A percentile compares a stretch with the other conserved stretches of the same genome.
These are phyloP conservation scores for Anaspis maculata DNA, from an alignment of 2,888 invertebrate species.

Conservation along the genomic window DNA sequence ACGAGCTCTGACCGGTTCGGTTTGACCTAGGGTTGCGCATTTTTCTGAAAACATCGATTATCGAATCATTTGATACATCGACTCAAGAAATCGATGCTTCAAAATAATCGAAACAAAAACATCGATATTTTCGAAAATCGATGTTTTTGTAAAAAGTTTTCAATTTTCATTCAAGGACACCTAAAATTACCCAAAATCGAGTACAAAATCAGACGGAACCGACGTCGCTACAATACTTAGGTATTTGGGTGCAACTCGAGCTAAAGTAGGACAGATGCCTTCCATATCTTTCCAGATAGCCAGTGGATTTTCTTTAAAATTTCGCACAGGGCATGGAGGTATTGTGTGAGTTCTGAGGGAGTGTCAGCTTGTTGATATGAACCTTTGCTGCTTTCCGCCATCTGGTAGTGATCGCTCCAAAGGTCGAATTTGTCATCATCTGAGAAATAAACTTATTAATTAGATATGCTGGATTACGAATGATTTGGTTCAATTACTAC, in stretches of 20 bases:
- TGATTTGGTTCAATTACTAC: not conserved
- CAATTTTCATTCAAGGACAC: too few species aligned
- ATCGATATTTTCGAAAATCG: too few species aligned
- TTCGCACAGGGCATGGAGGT: not conserved
- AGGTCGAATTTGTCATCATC: not conserved
- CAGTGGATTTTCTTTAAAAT: slow-evolving; percentile 1
- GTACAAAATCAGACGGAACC: slow-evolving; percentile 31
- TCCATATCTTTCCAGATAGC: slow-evolving; percentile 1
- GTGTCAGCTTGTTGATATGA: not conserved
- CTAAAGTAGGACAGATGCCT: slow-evolving; percentile 1
- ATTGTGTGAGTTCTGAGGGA: not conserved
- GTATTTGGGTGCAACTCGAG: not conserved
- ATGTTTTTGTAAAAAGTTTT: too few species aligned
- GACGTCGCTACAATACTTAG: slow-evolving; percentile 17
- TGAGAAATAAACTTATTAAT: not conserved
- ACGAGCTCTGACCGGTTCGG: too few species aligned
- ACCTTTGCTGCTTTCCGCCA: not conserved
- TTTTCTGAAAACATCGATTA: too few species aligned
- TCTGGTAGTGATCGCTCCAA: not conserved
- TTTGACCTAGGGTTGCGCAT: too few species aligned
- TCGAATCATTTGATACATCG: too few species aligned
- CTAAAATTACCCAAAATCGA: too few species aligned
- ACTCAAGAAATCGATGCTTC: too few species aligned
- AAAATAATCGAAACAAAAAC: too few species aligned
- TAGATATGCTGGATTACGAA: not conserved